Evolutionary conservation across 2,797 vertebrate species (phyloP), one percentile per base, ranked within the genome.

Genomic region (Hozukius guyotensis): DNA sequence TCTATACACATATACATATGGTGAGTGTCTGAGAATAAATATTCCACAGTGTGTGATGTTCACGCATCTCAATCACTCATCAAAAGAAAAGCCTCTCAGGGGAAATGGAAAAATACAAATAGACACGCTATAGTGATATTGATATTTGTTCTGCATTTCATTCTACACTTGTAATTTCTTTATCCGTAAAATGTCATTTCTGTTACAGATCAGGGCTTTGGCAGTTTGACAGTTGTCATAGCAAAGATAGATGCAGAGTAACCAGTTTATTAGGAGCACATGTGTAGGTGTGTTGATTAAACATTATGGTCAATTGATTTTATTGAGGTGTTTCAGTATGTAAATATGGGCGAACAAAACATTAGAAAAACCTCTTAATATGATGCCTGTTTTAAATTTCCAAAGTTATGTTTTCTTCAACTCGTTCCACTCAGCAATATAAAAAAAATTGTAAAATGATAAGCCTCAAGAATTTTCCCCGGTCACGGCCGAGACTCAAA

Each of bases 41-140:
- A 63, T 64, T 57, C 14, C 22, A 60, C n/a, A 11, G 60, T 29
- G 46, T 32, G 42, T 52, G 57, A 73, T 42, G 75, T 56, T 59
- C 32, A 22, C 7, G 31, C 38, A 78, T 82, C 64, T 72, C 63
- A 60, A 20, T 79, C 70, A 7, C 49, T 18, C 64, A 88, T 86
- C 56, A 80, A 73, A 77, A 53, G 12, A 31, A 34, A 29, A 63
- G 66, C 32, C 31, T 32, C 32, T 60, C 22, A 1, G 14, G 32
- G 62, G 61, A 63, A 61, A 53, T 25, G 16, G 38, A 31, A 63
- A 63, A 32, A 38, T 4, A 2, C 18, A 65, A 77, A 69, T 56
- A 77, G 57, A 70, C 57, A 32, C 12, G 25, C 70, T 82, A 62
- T 27, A 25, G 22, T 18, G 68, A 25, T 29, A 49, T 4, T 56